Base-by-base conservation (phyloP, 2,797 vertebrate genomes). In the Pyrocephalus nanus region DNA sequence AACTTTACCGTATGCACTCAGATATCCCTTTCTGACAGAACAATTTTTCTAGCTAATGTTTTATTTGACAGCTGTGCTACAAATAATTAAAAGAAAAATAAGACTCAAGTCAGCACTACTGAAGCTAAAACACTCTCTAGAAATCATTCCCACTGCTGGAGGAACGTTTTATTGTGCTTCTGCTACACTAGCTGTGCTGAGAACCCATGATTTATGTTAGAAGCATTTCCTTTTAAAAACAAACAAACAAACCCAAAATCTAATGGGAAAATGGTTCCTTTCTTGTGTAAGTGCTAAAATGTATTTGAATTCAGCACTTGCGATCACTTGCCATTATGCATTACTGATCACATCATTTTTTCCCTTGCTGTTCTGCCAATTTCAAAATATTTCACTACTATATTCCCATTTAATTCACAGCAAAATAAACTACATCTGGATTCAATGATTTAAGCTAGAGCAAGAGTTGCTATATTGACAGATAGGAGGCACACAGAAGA, bases 31-130 rank as follows among this genome's bases (percentile, higher is more conserved):
- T 97, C 65, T 96, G 96, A 97, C 96, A 97, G 89, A 97, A 97
- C 88, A 97, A 91, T 94, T 97, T 97, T 97, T 97, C 96, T 95
- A 97, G 93, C 96, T 97, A 96, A 96, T 96, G 94, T 96, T 98
- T 97, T 97, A 98, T 97, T 97, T 97, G 97, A 98, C 97, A 98
- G 96, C 93, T 97, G 92, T 60, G 94, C 94, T 96, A 95, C 87
- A 51, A 97, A 98, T 97, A 97, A 97, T 97, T 97, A 96, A 86
- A 95, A 93, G 96, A 92, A 97, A 97, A 97, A 76, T 89, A 95
- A 96, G 95, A 92, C 72, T 92, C 67, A 95, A 96, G 78, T 86
- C 95, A 62, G 82, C 65, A 90, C 74, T 86, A 96, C 66, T 93
- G 95, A 96, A 97, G 95, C 88, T 96, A 96, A 97, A 97, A 96